These are phyloP conservation scores for Drosophila ustulata DNA, from an alignment of 2,888 invertebrate species.

Conservation along the genomic window DNA sequence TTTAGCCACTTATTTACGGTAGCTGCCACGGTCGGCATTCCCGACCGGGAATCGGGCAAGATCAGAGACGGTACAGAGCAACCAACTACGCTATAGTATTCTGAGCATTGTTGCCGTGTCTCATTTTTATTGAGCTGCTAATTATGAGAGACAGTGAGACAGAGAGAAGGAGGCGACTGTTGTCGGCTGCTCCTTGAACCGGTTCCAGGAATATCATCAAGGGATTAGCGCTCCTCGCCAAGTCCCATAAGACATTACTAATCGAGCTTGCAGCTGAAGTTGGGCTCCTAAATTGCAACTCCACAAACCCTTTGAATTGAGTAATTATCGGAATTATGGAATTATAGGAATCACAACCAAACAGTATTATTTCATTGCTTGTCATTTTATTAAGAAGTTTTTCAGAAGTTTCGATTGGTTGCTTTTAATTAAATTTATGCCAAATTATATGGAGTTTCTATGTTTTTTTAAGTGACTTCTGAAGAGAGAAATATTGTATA, in stretches of 20 bases:
- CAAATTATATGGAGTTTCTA: too few relatives aligned
- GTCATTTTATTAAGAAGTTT: too few relatives aligned
- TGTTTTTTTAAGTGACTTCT: too few relatives aligned
- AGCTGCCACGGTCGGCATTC: conserved; percentile 33
- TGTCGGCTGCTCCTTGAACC: conserved; percentile 18
- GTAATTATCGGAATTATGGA: too few relatives aligned
- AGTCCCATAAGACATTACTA: conserved; percentile 2
- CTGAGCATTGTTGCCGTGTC: conserved; percentile 43
- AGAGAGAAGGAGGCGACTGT: conserved; percentile 17
- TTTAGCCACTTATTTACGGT: conserved; percentile 49
- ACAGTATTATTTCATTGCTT: too few relatives aligned
- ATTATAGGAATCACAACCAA: too few relatives aligned
- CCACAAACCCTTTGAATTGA: too few relatives aligned
- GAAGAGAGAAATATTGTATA: too few relatives aligned
- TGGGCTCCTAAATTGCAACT: too few relatives aligned
- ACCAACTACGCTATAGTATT: conserved; percentile 15
- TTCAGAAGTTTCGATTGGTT: too few relatives aligned
- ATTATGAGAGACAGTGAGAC: conserved; percentile 42
- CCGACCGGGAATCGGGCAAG: conserved; percentile 34
- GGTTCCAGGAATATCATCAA: conserved; percentile 36
- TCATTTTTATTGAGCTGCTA: conserved; percentile 68
- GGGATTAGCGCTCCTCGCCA: conserved; percentile 11
- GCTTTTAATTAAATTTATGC: too few relatives aligned
- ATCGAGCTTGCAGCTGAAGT: not conserved
- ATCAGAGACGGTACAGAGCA: conserved; percentile 40